Base-by-base conservation (phyloP, 1,140 invertebrate genomes). In the Pogonognathellus flavescens region DNA sequence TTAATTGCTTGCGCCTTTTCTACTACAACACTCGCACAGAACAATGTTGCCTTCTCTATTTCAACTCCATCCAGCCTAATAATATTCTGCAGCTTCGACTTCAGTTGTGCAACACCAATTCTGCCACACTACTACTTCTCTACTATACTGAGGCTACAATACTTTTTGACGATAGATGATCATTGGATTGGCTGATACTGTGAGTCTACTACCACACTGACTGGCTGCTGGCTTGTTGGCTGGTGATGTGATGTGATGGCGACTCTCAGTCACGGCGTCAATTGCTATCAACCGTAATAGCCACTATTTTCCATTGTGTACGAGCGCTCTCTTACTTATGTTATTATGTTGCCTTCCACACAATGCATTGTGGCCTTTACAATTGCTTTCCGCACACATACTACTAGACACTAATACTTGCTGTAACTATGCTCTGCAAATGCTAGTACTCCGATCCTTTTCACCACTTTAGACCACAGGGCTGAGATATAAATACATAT, bases 1-100 rank as follows among this genome's bases (percentile, higher is more conserved):
- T 59, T 85, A 85, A 85, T 85, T 85, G 84, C 72, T 80, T 50
- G 55, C 83, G 80, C 80, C 80, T 81, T 81, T 18, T 52, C 80
- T 80, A 41, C 72, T 80, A 25, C 22, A 66, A 76, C 31, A 41
- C 31, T 41, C 31, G 31, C 31, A 41, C 31, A 41, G 31, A 41
- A 41, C 31, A 41, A 41, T 41, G 31, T 6, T 41, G 6, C 52
- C 50, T n/a, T 80, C 76, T 80, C 76, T 52, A 50, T 76, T 50
- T n/a, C 49, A 20, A 80, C 11, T 53, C 18, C 20, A 18, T 41
- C 31, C 72, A 14, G 52, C n/a, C 83, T 84, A 66, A 66, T 25
- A 6, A 66, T 66, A 66, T 72, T 52, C 49, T 72, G 13, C 5
- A 22, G 53, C 16, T 55, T 0, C 4, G n/a, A 16, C 50, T 31